Conservation (phyloP, 2,113 vertebrate species). For the Gymnogyps californianus region DNA sequence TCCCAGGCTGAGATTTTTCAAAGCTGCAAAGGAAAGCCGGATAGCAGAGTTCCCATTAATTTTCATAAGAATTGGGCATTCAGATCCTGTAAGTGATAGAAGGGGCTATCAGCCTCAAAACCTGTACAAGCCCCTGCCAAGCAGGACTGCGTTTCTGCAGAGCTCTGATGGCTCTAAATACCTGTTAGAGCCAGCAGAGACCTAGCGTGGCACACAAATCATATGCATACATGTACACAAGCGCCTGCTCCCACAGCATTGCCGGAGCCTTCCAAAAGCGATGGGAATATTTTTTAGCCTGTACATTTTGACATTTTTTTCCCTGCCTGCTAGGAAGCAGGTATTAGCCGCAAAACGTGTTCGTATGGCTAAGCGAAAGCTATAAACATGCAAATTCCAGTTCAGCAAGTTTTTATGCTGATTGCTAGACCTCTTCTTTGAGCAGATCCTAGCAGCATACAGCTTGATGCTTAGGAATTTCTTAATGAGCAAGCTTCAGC, state of each 20-base stretch:
- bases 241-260: not conserved
- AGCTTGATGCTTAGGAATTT: not conserved
- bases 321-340: not conserved
- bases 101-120: not conserved
- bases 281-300: not conserved
- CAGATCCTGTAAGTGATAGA: not conserved
- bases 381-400: not conserved
- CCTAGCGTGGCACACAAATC: not conserved
- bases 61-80: not conserved
- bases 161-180: not conserved
- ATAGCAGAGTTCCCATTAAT: not conserved
- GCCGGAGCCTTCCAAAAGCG: not conserved
- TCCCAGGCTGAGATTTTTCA: not conserved
- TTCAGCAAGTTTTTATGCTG: not conserved
- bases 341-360: not conserved
- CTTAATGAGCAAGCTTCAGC: not conserved
- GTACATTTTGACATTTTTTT: not conserved
- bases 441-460: not conserved
- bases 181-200: not conserved
- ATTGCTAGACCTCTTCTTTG: not conserved
- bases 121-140: not conserved
- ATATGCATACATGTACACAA: fast-evolving
- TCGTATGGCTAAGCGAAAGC: not conserved
- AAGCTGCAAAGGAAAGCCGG: not conserved
- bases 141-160: not conserved